These are phyloP conservation scores for Cryptocephalus primarius DNA, from an alignment of 2,888 invertebrate species.

Conservation along the genomic window DNA sequence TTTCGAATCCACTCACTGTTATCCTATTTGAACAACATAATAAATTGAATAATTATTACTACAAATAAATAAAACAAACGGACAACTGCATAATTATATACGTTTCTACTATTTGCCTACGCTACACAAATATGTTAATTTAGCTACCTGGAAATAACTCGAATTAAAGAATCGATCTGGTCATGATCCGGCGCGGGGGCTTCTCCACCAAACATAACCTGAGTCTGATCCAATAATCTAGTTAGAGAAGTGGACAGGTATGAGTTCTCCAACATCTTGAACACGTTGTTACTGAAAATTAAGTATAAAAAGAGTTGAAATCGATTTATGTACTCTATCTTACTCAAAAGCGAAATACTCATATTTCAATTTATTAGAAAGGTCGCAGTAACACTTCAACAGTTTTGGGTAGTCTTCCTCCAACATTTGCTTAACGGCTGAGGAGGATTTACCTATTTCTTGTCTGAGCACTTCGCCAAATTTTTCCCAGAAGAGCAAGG, in stretches of 20 bases:
- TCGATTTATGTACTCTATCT: slow-evolving; percentile 9
- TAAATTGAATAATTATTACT: too few species aligned
- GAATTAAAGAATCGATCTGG: slow-evolving; percentile 62
- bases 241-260: slow-evolving; percentile 77
- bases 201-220: slow-evolving; percentile 66
- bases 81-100: too few species aligned
- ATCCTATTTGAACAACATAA: too few species aligned
- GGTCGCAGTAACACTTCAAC: slow-evolving; percentile 68
- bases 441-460: slow-evolving; percentile 44
- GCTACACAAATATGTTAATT: too few species aligned
- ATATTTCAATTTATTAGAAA: slow-evolving; percentile 57
- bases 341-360: slow-evolving; percentile 48
- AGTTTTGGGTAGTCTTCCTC: slow-evolving; percentile 83
- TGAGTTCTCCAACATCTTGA: slow-evolving; percentile 71
- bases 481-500: slow-evolving; percentile 43
- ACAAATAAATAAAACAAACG: too few species aligned
- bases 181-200: slow-evolving; percentile 60
- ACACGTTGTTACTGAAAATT: slow-evolving; percentile 38
- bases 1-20: too few species aligned
- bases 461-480: slow-evolving; percentile 38
- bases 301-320: background rate
- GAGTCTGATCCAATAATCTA: slow-evolving; percentile 71
- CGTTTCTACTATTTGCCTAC: too few species aligned
- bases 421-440: slow-evolving; percentile 64
- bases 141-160: slow-evolving; percentile 50